Evolutionary conservation across 2,113 vertebrate species (phyloP), one percentile per base, ranked within the genome.

Genomic region (Probosciger aterrimus): DNA sequence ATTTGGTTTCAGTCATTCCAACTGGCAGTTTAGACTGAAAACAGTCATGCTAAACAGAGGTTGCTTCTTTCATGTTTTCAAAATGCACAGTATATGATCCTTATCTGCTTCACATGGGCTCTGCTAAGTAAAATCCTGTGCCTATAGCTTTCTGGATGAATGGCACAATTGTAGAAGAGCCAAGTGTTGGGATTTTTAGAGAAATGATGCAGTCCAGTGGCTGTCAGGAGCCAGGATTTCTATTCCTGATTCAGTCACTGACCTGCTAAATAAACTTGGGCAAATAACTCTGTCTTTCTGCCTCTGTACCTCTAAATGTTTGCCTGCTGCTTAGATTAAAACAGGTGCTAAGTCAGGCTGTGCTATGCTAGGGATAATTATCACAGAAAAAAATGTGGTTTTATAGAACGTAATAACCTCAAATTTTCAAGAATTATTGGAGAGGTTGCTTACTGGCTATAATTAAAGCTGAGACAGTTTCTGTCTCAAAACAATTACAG

Each of bases 1-100:
- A 85, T 98, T 98, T 97, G 91, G 95, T 98, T 98, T 93, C 94
- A 90, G 82, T 52, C 91, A 67, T 85, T 92, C 59, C 52, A 76
- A 7, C 60, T 57, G 44, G 24, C 49, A 80, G 50, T 82, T 94
- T 65, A 88, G 59, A 46, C 19, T 43, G 64, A 83, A 83, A 33
- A 44, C 18, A 47, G 22, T 44, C n/a, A 10, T 70, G 87, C 67
- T 47, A 77, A 90, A 69, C 10, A 47, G 31, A 43, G 28, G 4
- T 70, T n/a, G 39, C 47, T 76, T 46, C 33, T 59, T 88, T 46
- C 24, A 8, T 27, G 25, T 60, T 67, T 80, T 60, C 74, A 55
- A 73, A 92, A 65, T 43, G 65, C 65, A 33, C 6, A 25, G 22
- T 52, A 5, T 68, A n/a, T 18, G 39, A 83, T 76, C 65, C 37